Conservation (phyloP, 2,888 invertebrate genomes). For the Apotomis betuletana region DNA sequence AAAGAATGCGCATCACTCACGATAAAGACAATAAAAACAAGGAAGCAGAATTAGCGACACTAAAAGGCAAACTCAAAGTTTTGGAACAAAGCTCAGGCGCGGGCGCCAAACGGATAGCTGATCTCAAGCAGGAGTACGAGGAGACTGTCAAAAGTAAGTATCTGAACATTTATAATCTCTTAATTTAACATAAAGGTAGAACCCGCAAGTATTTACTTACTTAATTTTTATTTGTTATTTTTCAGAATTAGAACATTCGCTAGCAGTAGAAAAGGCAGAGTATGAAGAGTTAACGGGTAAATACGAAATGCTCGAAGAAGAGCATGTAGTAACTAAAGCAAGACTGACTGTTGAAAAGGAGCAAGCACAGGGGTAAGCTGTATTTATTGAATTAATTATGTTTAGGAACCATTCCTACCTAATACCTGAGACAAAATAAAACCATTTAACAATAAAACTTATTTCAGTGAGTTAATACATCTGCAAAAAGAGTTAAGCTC, state of each 20-base stretch:
- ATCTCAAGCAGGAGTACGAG: conserved; percentile 87
- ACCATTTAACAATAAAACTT: neutral
- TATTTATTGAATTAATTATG: neutral
- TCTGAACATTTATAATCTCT: conserved; percentile 40
- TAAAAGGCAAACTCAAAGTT: conserved; percentile 89
- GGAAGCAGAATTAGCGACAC: conserved; percentile 89
- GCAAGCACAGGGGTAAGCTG: conserved; percentile 86
- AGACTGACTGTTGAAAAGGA: conserved; percentile 92
- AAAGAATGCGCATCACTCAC: conserved; percentile 86
- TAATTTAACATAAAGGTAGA: neutral
- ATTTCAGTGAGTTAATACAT: conserved; percentile 84
- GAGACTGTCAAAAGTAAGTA: conserved; percentile 89
- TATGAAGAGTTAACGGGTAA: conserved; percentile 91
- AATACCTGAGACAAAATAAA: neutral
- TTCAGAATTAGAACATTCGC: conserved; percentile 86
- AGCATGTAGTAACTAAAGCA: conserved; percentile 92
- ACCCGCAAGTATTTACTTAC: conserved; percentile 37
- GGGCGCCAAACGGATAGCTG: conserved; percentile 85
- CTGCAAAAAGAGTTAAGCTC: conserved; percentile 85
- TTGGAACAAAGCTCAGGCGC: conserved; percentile 85
- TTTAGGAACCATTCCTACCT: too few relatives aligned
- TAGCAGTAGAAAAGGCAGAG: conserved; percentile 87
- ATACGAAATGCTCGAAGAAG: conserved; percentile 92
- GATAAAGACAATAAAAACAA: conserved; percentile 90
- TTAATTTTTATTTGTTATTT: conserved; percentile 51